phyloP scores from a whole-genome alignment of 2,113 vertebrate species.

The Cyanistes caeruleus region DNA sequence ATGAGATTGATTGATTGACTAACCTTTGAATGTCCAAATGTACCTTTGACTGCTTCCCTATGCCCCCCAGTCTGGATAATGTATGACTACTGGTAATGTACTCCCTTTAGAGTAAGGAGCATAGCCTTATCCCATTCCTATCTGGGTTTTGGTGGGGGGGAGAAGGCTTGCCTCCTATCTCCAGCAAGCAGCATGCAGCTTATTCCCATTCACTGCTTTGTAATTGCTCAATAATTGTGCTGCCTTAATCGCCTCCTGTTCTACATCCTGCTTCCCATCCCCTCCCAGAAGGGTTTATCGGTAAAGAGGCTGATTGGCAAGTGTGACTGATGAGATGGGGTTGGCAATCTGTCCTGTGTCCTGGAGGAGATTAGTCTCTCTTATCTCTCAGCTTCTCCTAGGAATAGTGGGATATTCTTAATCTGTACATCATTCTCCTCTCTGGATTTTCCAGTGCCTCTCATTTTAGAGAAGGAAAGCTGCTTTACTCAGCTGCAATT shows the following conservation, averaged over 20 bases:
- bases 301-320: slow-evolving; percentile 49
- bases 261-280: slow-evolving; percentile 24
- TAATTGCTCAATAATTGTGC: slow-evolving; percentile 27
- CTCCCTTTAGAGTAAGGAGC: not conserved
- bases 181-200: slow-evolving; percentile 14
- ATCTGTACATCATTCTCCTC: slow-evolving; percentile 23
- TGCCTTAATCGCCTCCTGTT: not conserved
- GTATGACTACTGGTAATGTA: not conserved
- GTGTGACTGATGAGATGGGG: slow-evolving; percentile 50
- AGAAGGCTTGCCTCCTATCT: slow-evolving; percentile 14
- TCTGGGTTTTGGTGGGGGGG: not conserved
- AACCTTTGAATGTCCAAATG: not conserved
- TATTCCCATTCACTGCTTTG: slow-evolving; percentile 21
- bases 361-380: slow-evolving; percentile 23
- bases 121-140: not conserved
- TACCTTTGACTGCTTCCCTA: not conserved
- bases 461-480: slow-evolving; percentile 21
- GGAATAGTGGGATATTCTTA: slow-evolving; percentile 28
- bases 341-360: slow-evolving; percentile 3
- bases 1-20: not conserved
- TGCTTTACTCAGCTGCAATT: slow-evolving; percentile 18
- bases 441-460: not conserved
- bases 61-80: accelerated
- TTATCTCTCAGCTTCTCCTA: slow-evolving; percentile 24
- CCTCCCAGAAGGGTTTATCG: not conserved